Evolutionary conservation across 2,797 vertebrate genomes (phyloP).

Genomic region (Myotis planiceps): DNA sequence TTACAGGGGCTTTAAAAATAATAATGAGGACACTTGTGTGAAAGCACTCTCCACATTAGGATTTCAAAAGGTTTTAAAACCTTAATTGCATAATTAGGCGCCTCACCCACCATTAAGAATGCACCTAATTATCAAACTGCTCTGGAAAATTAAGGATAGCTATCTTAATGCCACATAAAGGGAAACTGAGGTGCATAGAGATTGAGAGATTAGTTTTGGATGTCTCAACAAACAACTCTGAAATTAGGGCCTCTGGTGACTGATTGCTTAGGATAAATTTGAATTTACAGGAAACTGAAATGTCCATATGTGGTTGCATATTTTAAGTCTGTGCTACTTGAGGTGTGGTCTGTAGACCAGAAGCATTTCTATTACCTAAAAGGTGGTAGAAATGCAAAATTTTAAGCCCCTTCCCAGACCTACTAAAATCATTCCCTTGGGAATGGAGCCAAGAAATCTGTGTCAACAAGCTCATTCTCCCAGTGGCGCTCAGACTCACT

Average conservation of each 20-base stretch:
- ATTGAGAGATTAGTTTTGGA: not conserved
- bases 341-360: not conserved
- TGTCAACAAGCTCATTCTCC: not conserved
- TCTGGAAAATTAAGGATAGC: conserved; percentile 67
- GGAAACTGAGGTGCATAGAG: conserved; percentile 35
- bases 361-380: not conserved
- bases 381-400: not conserved
- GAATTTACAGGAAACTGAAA: not conserved
- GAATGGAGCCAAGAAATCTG: not conserved
- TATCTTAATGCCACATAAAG: conserved; percentile 67
- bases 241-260: conserved; percentile 31
- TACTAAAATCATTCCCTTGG: not conserved
- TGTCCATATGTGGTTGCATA: not conserved
- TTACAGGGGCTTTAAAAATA: conserved; percentile 71
- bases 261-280: not conserved
- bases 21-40: not conserved
- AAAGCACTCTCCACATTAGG: conserved; percentile 29
- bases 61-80: conserved; percentile 74
- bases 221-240: not conserved
- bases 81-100: conserved; percentile 74
- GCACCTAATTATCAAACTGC: conserved; percentile 62
- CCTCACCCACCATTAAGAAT: conserved; percentile 67
- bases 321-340: not conserved
- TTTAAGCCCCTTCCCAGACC: not conserved
- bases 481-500: not conserved